Base-by-base conservation (phyloP, 2,113 vertebrate genomes). In the Oncorhynchus tshawytscha region DNA sequence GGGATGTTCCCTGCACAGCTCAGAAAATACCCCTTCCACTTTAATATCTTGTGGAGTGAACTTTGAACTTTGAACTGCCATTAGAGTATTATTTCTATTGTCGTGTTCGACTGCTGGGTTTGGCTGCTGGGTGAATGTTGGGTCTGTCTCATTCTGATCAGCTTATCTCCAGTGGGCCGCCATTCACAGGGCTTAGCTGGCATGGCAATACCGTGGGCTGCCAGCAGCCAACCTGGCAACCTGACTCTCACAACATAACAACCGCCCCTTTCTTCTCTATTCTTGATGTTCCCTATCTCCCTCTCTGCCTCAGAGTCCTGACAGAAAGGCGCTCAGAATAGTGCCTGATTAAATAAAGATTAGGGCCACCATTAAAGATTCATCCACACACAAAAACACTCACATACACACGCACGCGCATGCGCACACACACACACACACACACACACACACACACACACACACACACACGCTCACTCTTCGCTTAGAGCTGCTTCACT, bases 261-360 rank as follows among this genome's bases (percentile, higher is more conserved):
- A 85, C 79, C 80, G 59, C 54, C 73, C 48, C 70, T 69, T 75
- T 71, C 54, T 76, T 62, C 67, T 76, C 65, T 69, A 66, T 77
- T 84, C 65, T 77, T 75, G 20, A 49, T 67, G 49, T 78, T 45
- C 39, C 2, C 39, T 45, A 9, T 45, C 9, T 45, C 9, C 39
- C 39, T 45, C 8, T 45, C 68, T 60, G 75, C 65, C 66, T 59
- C 39, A 13, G 75, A 71, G 67, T 48, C 25, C 54, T 81, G 80
- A 79, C 86, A 85, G 76, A 67, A 67, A 86, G 73, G 76, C 75
- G 84, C 87, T 88, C 9, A 39, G 88, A 89, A 89, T 78, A 86
- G 85, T 84, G 62, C 79, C 76, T 85, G 84, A 91, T 92, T 90
- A 88, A 90, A 91, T 88, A 92, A 88, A 91, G 89, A 92, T 92